These are phyloP conservation scores for Luffia ferchaultella DNA, from an alignment of 2,888 invertebrate genomes.

Conservation along the genomic window DNA sequence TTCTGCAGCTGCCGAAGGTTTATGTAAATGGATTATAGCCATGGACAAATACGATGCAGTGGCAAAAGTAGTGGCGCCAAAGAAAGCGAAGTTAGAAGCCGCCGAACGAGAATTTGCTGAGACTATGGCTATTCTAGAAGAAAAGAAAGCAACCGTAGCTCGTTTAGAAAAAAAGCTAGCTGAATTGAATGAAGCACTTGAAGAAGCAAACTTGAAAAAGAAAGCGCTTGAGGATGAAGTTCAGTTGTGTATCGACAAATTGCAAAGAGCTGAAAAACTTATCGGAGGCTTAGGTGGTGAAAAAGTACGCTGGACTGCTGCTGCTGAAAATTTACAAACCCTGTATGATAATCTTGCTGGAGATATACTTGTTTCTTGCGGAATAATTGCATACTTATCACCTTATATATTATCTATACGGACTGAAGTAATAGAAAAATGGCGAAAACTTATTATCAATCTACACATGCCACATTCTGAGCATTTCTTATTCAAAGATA, in stretches of 20 bases:
- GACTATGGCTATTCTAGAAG: constrained; percentile 85
- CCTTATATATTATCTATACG: constrained; percentile 81
- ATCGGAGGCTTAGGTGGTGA: constrained; percentile 90
- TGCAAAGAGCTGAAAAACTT: constrained; percentile 85
- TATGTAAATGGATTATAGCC: constrained; percentile 91
- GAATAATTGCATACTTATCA: constrained; percentile 88
- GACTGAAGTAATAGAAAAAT: constrained; percentile 67
- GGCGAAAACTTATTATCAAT: constrained; percentile 74
- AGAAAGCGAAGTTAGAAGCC: constrained; percentile 80
- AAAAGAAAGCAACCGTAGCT: constrained; percentile 81
- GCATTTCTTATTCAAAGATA: constrained; percentile 74
- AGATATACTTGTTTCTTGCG: constrained; percentile 88
- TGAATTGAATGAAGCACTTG: constrained; percentile 72
- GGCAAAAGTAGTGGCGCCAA: constrained; percentile 84
- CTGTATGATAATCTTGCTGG: constrained; percentile 86
- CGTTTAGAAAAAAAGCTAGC: constrained; percentile 81
- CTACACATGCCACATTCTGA: constrained; percentile 81
- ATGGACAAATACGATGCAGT: constrained; percentile 90
- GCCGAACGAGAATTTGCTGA: constrained; percentile 84
- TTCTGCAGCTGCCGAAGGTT: constrained; percentile 92
- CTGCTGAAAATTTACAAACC: constrained; percentile 77
- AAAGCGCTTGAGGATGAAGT: constrained; percentile 76
- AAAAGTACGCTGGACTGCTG: constrained; percentile 83
- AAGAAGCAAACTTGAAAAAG: constrained; percentile 72
- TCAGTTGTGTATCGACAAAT: constrained; percentile 82